A percentile compares a stretch with the other conserved stretches of the same genome.
Evolutionary conservation across 2,888 invertebrate species (phyloP).

Genomic region (Drosophila setosimentum): DNA sequence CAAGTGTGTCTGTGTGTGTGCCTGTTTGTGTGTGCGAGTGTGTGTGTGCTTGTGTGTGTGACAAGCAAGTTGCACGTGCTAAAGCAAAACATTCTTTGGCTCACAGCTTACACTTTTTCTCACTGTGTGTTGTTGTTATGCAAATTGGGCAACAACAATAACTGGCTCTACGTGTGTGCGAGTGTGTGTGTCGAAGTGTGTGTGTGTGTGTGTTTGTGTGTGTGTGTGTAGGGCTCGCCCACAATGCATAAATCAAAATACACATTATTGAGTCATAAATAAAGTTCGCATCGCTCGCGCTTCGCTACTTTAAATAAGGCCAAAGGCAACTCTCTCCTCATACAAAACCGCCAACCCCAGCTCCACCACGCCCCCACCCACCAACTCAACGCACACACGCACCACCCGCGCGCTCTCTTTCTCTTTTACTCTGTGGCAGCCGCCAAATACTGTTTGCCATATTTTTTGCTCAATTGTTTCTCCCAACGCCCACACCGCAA

Average conservation of each 20-base stretch:
- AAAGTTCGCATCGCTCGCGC: constrained; percentile 69
- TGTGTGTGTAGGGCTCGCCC: constrained; percentile 62
- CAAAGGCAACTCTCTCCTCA: constrained; percentile 58
- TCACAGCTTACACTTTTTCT: constrained; percentile 35
- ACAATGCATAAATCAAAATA: constrained; percentile 81
- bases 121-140: constrained; percentile 62
- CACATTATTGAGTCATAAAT: constrained; percentile 82
- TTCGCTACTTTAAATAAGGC: constrained; percentile 78
- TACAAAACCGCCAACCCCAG: constrained; percentile 17
- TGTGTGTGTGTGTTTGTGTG: constrained; percentile 35
- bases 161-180: constrained; percentile 35
- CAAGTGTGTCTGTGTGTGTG: constrained; percentile 15
- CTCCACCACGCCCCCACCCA: background rate
- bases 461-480: constrained; percentile 79
- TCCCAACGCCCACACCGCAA: constrained; percentile 4
- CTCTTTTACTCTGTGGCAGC: constrained; percentile 9
- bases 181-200: constrained; percentile 27
- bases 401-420: constrained; percentile 12
- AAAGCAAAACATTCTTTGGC: constrained; percentile 55
- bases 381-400: background rate
- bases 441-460: constrained; percentile 62
- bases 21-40: constrained; percentile 4
- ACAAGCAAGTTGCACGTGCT: constrained; percentile 49
- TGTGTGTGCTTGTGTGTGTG: constrained; percentile 18
- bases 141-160: constrained; percentile 71